Evolutionary conservation across 2,888 invertebrate genomes (phyloP).

Genomic region (Perizoma flavofasciatum): DNA sequence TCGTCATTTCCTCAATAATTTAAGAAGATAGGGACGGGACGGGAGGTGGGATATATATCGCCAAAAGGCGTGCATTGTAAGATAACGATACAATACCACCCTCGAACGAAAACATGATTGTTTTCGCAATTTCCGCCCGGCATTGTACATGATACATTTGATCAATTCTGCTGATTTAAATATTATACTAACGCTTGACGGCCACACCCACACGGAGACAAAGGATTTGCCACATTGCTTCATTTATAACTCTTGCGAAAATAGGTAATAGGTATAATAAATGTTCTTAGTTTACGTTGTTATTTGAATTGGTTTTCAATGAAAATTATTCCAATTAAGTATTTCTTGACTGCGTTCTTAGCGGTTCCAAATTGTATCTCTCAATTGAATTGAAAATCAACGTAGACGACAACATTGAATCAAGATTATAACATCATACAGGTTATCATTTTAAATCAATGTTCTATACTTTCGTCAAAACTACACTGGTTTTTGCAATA

Average conservation of each 20-base stretch:
- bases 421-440: no score
- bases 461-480: no score
- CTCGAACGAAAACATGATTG: conserved; percentile 18
- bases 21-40: conserved; percentile 14
- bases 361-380: no score
- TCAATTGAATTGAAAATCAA: no score
- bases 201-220: conserved; percentile 23
- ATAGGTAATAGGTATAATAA: not conserved
- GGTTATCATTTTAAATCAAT: no score
- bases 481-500: no score
- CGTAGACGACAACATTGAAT: no score
- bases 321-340: no score
- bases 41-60: conserved; percentile 10
- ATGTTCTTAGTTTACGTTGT: no score
- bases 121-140: conserved; percentile 32
- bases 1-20: conserved; percentile 24
- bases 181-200: conserved; percentile 16
- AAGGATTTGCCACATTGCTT: conserved; percentile 16
- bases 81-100: conserved; percentile 32
- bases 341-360: no score
- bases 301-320: no score
- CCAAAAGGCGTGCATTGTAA: conserved; percentile 25
- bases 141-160: conserved; percentile 13
- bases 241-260: not conserved
- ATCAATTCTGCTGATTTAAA: conserved; percentile 29